A percentile compares a stretch with the other conserved stretches of the same genome.
Conservation (phyloP, 53 echinoderm and acorn worm species). For the Mesocentrotus franciscanus region DNA sequence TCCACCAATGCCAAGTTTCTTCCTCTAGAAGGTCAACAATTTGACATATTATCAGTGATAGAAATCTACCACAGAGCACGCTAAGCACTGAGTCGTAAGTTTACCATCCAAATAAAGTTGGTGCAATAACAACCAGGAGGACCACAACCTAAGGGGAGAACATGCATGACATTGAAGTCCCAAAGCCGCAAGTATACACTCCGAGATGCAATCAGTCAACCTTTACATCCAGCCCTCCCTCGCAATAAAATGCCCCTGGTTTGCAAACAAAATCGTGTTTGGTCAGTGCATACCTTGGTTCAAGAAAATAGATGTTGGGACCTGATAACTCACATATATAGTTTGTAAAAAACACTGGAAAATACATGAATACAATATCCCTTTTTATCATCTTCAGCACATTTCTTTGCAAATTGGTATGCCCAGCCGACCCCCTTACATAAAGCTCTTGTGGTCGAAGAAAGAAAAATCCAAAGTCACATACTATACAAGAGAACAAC, state of each 20-base stretch:
- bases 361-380: no score
- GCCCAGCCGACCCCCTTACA: no score
- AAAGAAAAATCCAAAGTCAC: no score
- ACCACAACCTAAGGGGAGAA: background rate
- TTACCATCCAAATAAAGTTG: background rate
- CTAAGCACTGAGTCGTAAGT: background rate
- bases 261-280: constrained; percentile 8
- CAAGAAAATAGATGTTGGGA: background rate
- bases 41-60: background rate
- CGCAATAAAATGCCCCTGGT: background rate
- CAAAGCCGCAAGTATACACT: background rate
- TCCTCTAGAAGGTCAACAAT: background rate
- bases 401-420: no score
- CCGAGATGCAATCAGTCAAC: background rate
- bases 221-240: background rate
- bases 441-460: no score
- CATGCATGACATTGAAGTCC: background rate
- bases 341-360: no score
- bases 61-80: background rate
- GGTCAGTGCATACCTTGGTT: background rate
- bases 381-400: no score
- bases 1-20: background rate
- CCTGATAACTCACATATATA: no score
- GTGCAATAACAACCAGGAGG: background rate
- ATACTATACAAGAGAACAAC: no score